Base-by-base conservation (phyloP, 2,113 vertebrate genomes). In the Sinocyclocheilus maitianheensis region DNA sequence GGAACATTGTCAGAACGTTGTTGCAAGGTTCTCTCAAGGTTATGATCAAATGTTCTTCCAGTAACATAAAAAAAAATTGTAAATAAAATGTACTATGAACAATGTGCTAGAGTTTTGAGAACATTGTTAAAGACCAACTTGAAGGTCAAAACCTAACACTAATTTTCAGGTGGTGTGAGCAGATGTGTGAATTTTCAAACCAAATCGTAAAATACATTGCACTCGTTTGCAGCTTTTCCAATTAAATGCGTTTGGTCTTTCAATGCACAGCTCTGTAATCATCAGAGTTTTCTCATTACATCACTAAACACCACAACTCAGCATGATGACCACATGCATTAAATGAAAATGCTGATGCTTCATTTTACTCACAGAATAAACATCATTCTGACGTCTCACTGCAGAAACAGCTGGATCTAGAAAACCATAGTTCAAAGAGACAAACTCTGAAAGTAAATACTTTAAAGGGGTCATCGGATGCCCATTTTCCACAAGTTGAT, bases 281-380 rank as follows among this genome's bases (percentile, higher is more conserved):
- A 67, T 69, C 67, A 37, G 6, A 34, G 67, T 20, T 40, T 71
- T 75, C 40, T 75, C 40, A 75, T 48, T 43, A 74, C 71, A 74
- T 74, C 71, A 74, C 8, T 18, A 74, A 46, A 74, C 20, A 20
- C 69, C 69, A n/a, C 37, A 22, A 4, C 14, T 22, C 34, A 18
- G 30, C 67, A 67, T 37, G 3, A 71, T 8, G 30, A 72, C 69
- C 34, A 5, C 69, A 40, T 4, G 7, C 67, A 71, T 40, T 0
- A 20, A 37, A 40, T 2, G 9, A 71, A 40, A 20, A 40, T 0
- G 34, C 67, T 40, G 67, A 71, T 22, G 67, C 67, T 5, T 37
- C 26, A 3, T 7, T 71, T 37, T 71, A 20, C 26, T 18, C 30
- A 9, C 30, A 71, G 67, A 71, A 37, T 14, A 71, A 37, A 71